Base-by-base conservation (phyloP, 2,113 vertebrate genomes). In the Oreocharis arfaki region DNA sequence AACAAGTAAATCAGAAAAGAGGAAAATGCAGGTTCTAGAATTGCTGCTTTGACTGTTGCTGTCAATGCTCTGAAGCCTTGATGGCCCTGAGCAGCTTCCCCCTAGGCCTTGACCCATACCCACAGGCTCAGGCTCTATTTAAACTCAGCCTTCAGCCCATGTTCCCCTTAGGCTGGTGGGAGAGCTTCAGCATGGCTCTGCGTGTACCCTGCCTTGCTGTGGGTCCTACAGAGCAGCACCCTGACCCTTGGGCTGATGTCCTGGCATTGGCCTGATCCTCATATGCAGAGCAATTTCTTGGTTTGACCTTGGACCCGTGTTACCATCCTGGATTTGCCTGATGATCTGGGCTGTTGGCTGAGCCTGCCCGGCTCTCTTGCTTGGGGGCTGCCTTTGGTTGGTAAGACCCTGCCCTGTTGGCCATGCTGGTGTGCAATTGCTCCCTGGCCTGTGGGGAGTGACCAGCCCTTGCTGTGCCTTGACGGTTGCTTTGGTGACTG, bases 171-270 rank as follows among this genome's bases (percentile, higher is more conserved):
- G 26, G 28, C 8, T 67, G 28, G 3, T 19, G 2, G 39, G 7
- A 7, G 5, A 32, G 49, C 7, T 53, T 2, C 10, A 8, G 17
- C 0, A 0, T 10, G 16, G 26, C 2, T 0, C 0, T 32, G 27
- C 14, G 5, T 46, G 35, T 33, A 19, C 3, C 11, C 6, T 59
- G 39, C 11, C 8, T 17, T 23, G 41, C 23, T 59, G 19, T 21
- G 37, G 23, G 5, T 26, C 3, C 6, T 20, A 0, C 6, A 13
- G 8, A 61, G 63, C 30, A 37, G 59, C 8, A 1, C 6, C 6
- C 28, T 53, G 39, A 7, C 5, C 12, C 1, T 0, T 7, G 11
- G 24, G 8, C 3, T 28, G 7, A 1, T 65, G 35, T 49, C 20
- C 57, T 81, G 49, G 7, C 3, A 0, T 12, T 37, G 26, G 28